Conservation (phyloP, 1,140 invertebrate species). For the Drosophila burlai region DNA sequence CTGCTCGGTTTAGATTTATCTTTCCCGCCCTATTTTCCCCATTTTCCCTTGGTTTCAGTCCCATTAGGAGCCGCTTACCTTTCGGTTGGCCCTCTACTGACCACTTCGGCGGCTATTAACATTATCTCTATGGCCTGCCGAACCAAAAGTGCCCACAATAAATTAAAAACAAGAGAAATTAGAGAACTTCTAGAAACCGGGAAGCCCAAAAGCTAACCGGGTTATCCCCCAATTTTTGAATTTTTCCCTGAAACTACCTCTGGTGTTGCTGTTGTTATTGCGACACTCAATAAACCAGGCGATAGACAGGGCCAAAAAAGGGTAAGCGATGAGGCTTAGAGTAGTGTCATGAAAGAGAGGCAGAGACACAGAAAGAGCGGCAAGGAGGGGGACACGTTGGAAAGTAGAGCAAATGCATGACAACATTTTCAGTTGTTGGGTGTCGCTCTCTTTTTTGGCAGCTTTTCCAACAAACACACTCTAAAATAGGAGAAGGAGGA, state of each 20-base stretch:
- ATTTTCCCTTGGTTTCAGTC: background rate
- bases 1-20: constrained; percentile 12
- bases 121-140: constrained; percentile 37
- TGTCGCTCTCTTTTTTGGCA: constrained; percentile 44
- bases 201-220: constrained; percentile 14
- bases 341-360: background rate
- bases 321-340: constrained; percentile 8
- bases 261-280: background rate
- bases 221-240: constrained; percentile 27
- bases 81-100: constrained; percentile 15
- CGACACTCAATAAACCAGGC: constrained; percentile 50
- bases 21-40: constrained; percentile 4
- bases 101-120: constrained; percentile 47
- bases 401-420: constrained; percentile 53
- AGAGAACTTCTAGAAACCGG: constrained; percentile 32
- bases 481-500: background rate
- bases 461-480: constrained; percentile 35
- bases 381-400: background rate
- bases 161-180: constrained; percentile 49
- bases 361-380: background rate
- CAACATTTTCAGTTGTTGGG: constrained; percentile 53
- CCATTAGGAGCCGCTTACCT: constrained; percentile 39
- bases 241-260: constrained; percentile 19
- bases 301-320: constrained; percentile 29
- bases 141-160: constrained; percentile 47